Base-by-base conservation (phyloP, 2,113 vertebrate species). In the Pangasianodon hypophthalmus region DNA sequence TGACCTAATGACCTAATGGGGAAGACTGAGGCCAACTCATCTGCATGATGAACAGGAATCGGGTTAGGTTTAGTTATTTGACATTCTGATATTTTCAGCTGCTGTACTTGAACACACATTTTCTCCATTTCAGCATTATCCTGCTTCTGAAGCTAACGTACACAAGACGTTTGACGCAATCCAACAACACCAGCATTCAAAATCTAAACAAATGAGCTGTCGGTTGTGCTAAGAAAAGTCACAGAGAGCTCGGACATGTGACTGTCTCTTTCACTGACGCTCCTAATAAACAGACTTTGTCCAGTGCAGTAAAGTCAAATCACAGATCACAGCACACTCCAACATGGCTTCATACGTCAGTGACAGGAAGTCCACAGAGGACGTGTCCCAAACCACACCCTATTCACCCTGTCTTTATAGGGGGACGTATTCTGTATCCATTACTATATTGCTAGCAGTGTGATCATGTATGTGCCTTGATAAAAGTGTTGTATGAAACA, bases 201-300 rank as follows among this genome's bases (percentile, higher is more conserved):
- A 96, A 44, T 82, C 50, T 84, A 96, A 83, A 87, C 94, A 96
- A 96, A 95, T 95, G 73, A 58, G 69, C 48, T 6, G 56, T 16
- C 81, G 21, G 48, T n/a, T 26, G 84, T 41, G n/a, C 37, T 67
- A 11, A 75, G 9, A 32, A 29, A 84, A 91, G 67, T 92, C 90
- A 87, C 32, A 46, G 71, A 88, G 90, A 91, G 92, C 90, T 24
- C 19, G 6, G 94, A 93, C 94, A 82, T 62, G 81, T 41, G 84
- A 37, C 90, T 90, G 3, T 87, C 62, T 91, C 79, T 69, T 26
- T n/a, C 84, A 50, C 50, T 77, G 71, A 11, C 0, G 37, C 24
- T 29, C 84, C 69, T 89, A 91, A 94, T 64, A 91, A 93, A 26
- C 86, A 94, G 93, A 89, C 93, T 92, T 93, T 92, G 89, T 44